Percentiles rank a stretch among this genome's conserved stretches.
These are phyloP conservation scores for Leptura quadrifasciata DNA, from an alignment of 2,888 invertebrate species.

Conservation along the genomic window DNA sequence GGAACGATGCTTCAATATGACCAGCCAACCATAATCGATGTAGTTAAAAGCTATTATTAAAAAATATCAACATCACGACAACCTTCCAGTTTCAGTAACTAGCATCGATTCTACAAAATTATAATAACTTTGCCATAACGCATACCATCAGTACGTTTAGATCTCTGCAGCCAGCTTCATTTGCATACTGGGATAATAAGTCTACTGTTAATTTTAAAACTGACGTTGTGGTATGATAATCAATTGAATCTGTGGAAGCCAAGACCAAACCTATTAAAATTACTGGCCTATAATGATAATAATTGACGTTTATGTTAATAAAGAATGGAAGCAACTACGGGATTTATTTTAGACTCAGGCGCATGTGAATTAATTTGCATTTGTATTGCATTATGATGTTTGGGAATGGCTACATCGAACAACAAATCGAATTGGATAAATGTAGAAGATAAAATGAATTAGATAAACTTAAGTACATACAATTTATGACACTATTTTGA, in stretches of 20 bases:
- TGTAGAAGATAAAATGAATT: too few relatives aligned
- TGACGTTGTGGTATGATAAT: background rate
- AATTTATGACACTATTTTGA: too few relatives aligned
- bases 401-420: too few relatives aligned
- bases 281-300: background rate
- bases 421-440: too few relatives aligned
- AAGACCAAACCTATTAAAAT: background rate
- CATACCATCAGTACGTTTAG: background rate
- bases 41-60: slow-evolving; percentile 3
- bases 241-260: background rate
- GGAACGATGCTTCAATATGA: background rate
- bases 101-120: background rate
- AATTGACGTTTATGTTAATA: background rate
- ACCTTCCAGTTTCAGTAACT: background rate
- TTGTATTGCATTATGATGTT: too few relatives aligned
- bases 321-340: background rate
- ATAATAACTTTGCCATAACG: background rate
- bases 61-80: background rate
- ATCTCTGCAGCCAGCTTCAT: background rate
- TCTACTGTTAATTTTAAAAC: background rate
- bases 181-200: slow-evolving; percentile 7
- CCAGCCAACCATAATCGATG: background rate
- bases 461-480: too few relatives aligned
- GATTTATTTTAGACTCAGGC: background rate
- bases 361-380: background rate